Evolutionary conservation across 2,888 invertebrate genomes (phyloP), one percentile per base, ranked within the genome.

Genomic region (Tineola bisselliella): DNA sequence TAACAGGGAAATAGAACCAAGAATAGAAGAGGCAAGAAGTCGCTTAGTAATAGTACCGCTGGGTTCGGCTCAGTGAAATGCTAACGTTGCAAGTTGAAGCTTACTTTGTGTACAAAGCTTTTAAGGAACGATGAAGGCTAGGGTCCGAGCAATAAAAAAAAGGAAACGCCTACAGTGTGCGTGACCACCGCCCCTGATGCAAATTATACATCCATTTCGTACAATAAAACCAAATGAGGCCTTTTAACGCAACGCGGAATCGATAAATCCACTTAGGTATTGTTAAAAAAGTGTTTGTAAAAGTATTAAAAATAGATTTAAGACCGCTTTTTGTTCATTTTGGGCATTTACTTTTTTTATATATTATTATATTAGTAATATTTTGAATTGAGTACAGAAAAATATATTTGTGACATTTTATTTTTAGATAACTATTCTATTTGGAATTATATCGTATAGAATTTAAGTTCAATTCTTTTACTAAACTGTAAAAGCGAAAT

Each of bases 211-310:
- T 77, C 79, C 79, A 82, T 81, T 82, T 79, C 77, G 77, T 83
- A 82, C 80, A 84, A 83, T 83, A 82, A 83, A 83, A 79, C 81
- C 78, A 83, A 83, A 83, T 84, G 82, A 84, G 83, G 76, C 79
- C 82, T 83, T 83, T 84, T 81, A 84, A 82, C 82, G 82, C 81
- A 76, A 84, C 81, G 82, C 72, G 73, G 78, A 81, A 82, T 84
- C 83, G 79, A 84, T 84, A 81, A 77, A 81, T 76, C 56, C 56
- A 54, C 58, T 58, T 15, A 33, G 58, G 58, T 58, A 33, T 58
- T 58, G 58, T 58, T 58, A 58, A 33, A 48, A 48, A 56, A 56
- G 8, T 58, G 31, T 17, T 33, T 15, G 33, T 58, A 31, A 58
- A 58, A 33, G 33, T 58, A 31, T 58, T 58, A 58, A 48, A 48